Conservation (phyloP, 2,113 vertebrate species). For the Hyla sarda region DNA sequence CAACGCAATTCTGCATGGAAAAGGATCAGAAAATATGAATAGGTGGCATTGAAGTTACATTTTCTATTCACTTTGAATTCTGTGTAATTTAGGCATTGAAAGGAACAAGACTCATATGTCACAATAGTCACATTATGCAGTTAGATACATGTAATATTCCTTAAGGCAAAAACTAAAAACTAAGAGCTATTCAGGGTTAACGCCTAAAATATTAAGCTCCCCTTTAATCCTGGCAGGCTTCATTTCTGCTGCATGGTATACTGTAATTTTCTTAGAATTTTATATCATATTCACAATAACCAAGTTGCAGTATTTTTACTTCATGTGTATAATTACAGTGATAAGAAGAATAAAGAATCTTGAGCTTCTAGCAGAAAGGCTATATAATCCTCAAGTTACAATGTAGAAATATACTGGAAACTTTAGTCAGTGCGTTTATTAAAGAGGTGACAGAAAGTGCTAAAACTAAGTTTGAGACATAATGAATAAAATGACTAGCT, state of each 20-base stretch:
- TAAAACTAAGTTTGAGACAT: neutral
- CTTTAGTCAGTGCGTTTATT: neutral
- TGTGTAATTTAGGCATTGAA: too few species aligned
- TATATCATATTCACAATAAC: neutral
- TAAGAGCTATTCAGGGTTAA: too few species aligned
- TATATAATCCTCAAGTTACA: neutral
- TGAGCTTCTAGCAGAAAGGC: neutral
- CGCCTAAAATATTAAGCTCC: too few species aligned
- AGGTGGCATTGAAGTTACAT: too few species aligned
- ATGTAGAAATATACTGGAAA: neutral
- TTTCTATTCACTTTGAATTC: too few species aligned
- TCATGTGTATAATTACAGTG: neutral
- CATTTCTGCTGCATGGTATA: neutral
- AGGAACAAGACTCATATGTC: too few species aligned
- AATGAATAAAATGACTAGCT: neutral
- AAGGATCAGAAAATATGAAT: too few species aligned
- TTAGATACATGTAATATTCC: too few species aligned
- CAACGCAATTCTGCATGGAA: too few species aligned
- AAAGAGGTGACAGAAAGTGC: neutral
- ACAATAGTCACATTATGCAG: too few species aligned
- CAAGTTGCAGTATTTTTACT: neutral
- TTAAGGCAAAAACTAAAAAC: too few species aligned
- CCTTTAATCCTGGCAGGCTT: neutral
- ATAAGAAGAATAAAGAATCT: neutral
- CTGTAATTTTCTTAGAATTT: constrained; percentile 1